Evolutionary conservation across 92 coral and sea anemone genomes (phyloP).

Genomic region (Chrysogorgia sp.): DNA sequence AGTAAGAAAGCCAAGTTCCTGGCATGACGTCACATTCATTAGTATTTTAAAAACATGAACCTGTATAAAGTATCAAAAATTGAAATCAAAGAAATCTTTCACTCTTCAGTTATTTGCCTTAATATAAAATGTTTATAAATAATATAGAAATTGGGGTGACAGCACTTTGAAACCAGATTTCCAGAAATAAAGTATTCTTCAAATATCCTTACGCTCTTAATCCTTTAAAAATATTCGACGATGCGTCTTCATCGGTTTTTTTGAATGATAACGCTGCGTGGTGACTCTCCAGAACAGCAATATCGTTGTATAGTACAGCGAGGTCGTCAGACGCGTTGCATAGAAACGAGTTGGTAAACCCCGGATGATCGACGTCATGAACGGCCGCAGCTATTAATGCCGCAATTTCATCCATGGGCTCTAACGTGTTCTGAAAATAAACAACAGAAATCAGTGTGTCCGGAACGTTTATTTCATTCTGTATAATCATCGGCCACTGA

Average conservation of each 20-base stretch:
- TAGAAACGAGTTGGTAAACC: conserved; percentile 98
- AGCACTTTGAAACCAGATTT: no score
- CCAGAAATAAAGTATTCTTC: neutral
- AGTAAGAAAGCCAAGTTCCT: no score
- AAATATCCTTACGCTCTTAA: conserved; percentile 96
- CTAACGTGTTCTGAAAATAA: conserved; percentile 76
- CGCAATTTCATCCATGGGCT: conserved; percentile 95
- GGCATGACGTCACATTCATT: no score
- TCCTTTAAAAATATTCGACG: conserved; percentile 91
- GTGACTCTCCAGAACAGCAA: conserved; percentile 97
- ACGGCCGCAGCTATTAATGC: conserved; percentile 97
- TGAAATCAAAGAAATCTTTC: no score
- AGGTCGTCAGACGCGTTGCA: conserved; percentile 93
- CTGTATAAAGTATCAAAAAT: no score
- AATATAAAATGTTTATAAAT: no score
- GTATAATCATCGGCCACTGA: no score
- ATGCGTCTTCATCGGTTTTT: conserved; percentile 82
- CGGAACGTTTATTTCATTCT: no score
- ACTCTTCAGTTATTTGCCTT: no score
- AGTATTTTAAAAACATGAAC: no score
- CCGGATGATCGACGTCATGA: conserved; percentile 99
- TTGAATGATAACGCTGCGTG: conserved; percentile 98
- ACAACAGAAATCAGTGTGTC: no score
- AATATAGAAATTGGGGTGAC: no score
- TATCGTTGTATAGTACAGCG: conserved; percentile 95